Percentiles rank a stretch among this genome's conserved stretches.
These are phyloP conservation scores for Oryzias celebensis DNA, from an alignment of 2,113 vertebrate genomes.

Conservation along the genomic window DNA sequence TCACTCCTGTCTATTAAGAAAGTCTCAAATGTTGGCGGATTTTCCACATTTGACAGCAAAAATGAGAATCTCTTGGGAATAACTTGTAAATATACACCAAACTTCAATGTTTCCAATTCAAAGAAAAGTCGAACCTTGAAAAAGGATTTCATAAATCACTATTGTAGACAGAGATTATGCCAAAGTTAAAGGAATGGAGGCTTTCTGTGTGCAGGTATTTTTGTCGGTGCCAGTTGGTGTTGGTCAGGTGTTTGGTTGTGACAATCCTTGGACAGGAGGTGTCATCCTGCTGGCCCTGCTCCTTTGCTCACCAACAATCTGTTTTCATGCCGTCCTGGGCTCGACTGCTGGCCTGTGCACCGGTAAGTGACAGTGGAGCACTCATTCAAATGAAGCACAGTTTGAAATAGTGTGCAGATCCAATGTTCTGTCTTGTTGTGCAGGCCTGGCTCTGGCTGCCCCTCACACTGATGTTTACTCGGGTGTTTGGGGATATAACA, in stretches of 20 bases:
- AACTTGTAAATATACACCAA: too few species aligned
- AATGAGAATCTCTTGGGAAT: too few species aligned
- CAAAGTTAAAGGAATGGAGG: neutral
- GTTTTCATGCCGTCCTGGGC: constrained; percentile 77
- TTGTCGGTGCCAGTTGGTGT: constrained; percentile 79
- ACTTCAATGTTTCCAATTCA: too few species aligned
- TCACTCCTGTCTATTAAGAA: too few species aligned
- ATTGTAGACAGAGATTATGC: too few species aligned
- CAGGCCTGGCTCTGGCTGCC: constrained; percentile 80
- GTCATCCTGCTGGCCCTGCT: constrained; percentile 80
- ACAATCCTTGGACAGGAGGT: constrained; percentile 83
- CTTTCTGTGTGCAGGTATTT: constrained; percentile 69
- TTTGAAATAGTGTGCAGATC: too few species aligned
- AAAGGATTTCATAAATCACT: too few species aligned
- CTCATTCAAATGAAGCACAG: constrained; percentile 7
- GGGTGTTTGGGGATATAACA: constrained; percentile 84
- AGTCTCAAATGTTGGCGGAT: too few species aligned
- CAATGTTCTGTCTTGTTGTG: neutral
- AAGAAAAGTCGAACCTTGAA: too few species aligned
- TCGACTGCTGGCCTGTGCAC: constrained; percentile 79
- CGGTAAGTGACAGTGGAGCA: constrained; percentile 63
- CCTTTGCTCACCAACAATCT: constrained; percentile 81
- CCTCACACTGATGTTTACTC: constrained; percentile 76
- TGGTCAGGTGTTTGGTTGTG: constrained; percentile 82
- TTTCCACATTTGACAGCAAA: too few species aligned